These are phyloP conservation scores for Garra rufa DNA, from an alignment of 2,113 vertebrate species.

Conservation along the genomic window DNA sequence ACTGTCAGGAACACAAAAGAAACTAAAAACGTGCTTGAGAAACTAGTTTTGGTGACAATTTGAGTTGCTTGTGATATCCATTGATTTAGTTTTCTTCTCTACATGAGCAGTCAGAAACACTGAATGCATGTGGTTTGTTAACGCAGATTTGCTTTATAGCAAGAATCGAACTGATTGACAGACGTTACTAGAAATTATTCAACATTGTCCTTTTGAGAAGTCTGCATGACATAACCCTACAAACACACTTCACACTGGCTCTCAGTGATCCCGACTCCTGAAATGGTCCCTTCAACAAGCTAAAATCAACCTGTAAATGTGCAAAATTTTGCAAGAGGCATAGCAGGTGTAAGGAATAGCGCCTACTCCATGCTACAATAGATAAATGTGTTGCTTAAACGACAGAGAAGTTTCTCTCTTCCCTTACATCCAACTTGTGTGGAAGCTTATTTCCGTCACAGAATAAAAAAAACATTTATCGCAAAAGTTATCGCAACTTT, in stretches of 20 bases:
- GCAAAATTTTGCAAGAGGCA: constrained; percentile 78
- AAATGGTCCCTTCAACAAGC: constrained; percentile 18
- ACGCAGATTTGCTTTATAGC: background rate
- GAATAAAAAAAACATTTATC: too few relatives aligned
- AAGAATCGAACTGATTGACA: background rate
- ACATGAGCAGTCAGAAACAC: background rate
- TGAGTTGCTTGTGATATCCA: background rate
- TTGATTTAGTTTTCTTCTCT: background rate
- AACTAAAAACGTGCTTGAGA: background rate
- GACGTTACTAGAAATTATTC: background rate
- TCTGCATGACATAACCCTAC: background rate
- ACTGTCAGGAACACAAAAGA: background rate
- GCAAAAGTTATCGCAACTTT: too few relatives aligned
- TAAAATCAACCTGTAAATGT: constrained; percentile 65
- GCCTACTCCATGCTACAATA: constrained; percentile 64
- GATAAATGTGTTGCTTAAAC: constrained; percentile 13
- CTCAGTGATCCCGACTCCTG: background rate
- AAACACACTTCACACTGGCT: background rate
- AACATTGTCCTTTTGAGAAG: background rate
- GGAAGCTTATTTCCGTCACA: too few relatives aligned
- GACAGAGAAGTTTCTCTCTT: constrained; percentile 29
- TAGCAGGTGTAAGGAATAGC: constrained; percentile 65
- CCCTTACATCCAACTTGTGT: background rate
- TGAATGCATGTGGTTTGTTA: background rate
- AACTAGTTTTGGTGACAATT: background rate